phyloP scores from a whole-genome alignment of 2,797 vertebrate species.

The Loriculus beryllinus region DNA sequence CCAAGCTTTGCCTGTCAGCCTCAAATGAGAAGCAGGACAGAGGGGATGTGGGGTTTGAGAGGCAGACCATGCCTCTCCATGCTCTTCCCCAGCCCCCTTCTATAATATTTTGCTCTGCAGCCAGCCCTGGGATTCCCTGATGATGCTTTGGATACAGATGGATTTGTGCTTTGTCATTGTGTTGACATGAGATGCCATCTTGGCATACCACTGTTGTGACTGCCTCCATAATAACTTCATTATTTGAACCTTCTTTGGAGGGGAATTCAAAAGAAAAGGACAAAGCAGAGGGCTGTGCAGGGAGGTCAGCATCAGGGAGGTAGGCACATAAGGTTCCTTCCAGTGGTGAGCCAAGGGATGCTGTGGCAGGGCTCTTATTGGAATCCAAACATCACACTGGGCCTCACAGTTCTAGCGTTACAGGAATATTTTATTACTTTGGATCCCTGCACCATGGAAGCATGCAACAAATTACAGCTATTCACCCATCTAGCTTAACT shows the following conservation, averaged over 20 bases:
- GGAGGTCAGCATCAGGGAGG: neutral
- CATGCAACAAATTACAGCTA: neutral
- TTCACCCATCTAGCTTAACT: neutral
- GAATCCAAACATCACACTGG: neutral
- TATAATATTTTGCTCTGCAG: neutral
- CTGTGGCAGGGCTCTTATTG: neutral
- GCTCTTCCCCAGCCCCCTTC: neutral
- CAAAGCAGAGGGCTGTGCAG: neutral
- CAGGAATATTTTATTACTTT: constrained; percentile 58
- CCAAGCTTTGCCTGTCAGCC: neutral
- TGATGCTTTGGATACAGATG: neutral
- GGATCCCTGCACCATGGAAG: neutral
- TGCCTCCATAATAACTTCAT: neutral
- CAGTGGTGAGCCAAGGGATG: neutral
- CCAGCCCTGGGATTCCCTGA: neutral
- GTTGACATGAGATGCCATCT: neutral
- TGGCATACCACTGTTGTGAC: rapidly evolving
- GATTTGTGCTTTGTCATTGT: neutral
- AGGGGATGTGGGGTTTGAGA: neutral
- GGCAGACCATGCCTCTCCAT: neutral
- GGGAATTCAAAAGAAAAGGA: neutral
- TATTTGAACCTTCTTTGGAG: neutral
- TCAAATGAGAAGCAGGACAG: constrained; percentile 9
- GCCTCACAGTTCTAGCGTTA: constrained; percentile 26
- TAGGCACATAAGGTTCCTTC: neutral